Evolutionary conservation across 2,113 vertebrate species (phyloP).

Genomic region (Oryzias celebensis): DNA sequence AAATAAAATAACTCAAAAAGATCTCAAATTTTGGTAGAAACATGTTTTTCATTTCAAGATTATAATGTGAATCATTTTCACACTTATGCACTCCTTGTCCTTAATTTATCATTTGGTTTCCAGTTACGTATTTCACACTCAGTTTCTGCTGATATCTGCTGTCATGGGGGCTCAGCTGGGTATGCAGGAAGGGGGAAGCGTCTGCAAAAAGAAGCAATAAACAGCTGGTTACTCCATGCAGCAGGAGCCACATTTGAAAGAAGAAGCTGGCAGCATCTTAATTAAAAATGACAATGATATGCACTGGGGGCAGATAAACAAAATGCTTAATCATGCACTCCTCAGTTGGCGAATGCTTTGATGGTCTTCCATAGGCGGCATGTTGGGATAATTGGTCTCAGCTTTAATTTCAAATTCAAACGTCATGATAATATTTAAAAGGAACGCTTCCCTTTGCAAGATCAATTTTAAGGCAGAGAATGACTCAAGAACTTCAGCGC

Average conservation of each 20-base stretch:
- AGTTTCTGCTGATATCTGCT: constrained; percentile 30
- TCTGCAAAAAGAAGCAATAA: not conserved
- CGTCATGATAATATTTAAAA: constrained; percentile 42
- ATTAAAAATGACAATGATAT: constrained; percentile 62
- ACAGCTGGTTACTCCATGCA: constrained; percentile 8
- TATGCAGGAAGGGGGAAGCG: not conserved
- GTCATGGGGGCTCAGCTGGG: constrained; percentile 1
- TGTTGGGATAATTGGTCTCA: constrained; percentile 61
- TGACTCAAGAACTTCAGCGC: not conserved
- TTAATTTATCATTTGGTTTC: constrained; percentile 25
- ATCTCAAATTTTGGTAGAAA: too few relatives aligned
- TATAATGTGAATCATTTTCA: not conserved
- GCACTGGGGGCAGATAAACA: constrained; percentile 50
- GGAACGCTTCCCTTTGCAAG: constrained; percentile 16
- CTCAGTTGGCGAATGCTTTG: constrained; percentile 44
- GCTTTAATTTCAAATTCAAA: constrained; percentile 63
- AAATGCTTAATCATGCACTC: constrained; percentile 56
- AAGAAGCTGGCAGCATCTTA: constrained; percentile 25
- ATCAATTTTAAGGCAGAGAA: constrained; percentile 23
- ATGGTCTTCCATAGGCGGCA: constrained; percentile 34
- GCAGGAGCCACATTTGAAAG: constrained; percentile 9
- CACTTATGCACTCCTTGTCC: constrained; percentile 3
- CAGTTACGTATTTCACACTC: constrained; percentile 37
- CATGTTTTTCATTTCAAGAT: too few relatives aligned
- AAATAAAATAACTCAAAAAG: too few relatives aligned